These are phyloP conservation scores for Netelia inedita DNA, from an alignment of 2,888 invertebrate species.

Conservation along the genomic window DNA sequence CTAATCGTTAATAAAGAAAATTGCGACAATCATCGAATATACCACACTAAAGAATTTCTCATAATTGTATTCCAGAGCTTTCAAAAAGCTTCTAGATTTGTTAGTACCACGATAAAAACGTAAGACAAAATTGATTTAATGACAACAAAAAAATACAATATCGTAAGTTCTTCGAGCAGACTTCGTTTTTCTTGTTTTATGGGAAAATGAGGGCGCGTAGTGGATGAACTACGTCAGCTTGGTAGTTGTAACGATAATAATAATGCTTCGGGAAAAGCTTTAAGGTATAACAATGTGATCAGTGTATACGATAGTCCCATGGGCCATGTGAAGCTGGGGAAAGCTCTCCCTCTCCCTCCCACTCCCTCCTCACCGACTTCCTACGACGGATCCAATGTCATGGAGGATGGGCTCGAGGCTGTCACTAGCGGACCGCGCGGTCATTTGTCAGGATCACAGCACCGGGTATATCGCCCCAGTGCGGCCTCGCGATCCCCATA, in stretches of 20 bases:
- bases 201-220: too few relatives aligned
- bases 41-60: background rate
- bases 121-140: too few relatives aligned
- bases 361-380: conserved; percentile 7
- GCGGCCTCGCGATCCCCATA: conserved; percentile 39
- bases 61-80: too few relatives aligned
- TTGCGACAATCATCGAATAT: background rate
- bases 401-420: conserved; percentile 79
- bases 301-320: conserved; percentile 67
- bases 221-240: background rate
- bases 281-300: conserved; percentile 58
- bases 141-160: too few relatives aligned
- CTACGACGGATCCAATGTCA: conserved; percentile 75
- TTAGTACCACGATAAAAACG: too few relatives aligned
- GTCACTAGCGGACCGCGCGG: conserved; percentile 81
- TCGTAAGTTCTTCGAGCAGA: too few relatives aligned
- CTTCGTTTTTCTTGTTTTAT: too few relatives aligned
- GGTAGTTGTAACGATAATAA: conserved; percentile 71
- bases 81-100: too few relatives aligned
- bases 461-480: conserved; percentile 68
- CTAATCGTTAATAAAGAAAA: background rate
- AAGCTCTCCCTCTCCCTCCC: conserved; percentile 24
- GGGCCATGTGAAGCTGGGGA: conserved; percentile 40
- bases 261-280: conserved; percentile 29
- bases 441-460: conserved; percentile 83